Percentiles rank a stretch among this genome's conserved stretches.
Evolutionary conservation across 2,797 vertebrate genomes (phyloP).

Genomic region (Meda fulgida): DNA sequence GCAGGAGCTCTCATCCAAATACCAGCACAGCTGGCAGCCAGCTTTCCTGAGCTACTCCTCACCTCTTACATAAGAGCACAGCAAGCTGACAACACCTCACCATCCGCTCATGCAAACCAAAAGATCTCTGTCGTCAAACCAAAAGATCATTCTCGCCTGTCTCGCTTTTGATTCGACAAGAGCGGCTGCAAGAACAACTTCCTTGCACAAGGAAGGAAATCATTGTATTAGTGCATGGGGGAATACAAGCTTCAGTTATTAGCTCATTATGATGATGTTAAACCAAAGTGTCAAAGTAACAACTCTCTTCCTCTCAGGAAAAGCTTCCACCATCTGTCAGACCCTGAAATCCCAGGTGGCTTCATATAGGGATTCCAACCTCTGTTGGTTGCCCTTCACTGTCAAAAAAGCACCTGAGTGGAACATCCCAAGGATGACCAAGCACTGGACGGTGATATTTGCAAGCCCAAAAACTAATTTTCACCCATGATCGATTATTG

Average conservation of each 20-base stretch:
- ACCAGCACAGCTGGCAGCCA: slow-evolving; percentile 70
- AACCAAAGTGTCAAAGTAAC: slow-evolving; percentile 51
- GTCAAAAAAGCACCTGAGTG: slow-evolving; percentile 72
- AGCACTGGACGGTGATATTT: slow-evolving; percentile 62
- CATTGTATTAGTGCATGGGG: slow-evolving; percentile 11
- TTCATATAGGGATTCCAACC: slow-evolving; percentile 70
- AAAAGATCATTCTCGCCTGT: slow-evolving; percentile 24
- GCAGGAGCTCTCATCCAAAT: slow-evolving; percentile 72
- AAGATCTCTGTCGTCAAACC: slow-evolving; percentile 38
- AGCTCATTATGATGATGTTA: slow-evolving; percentile 65
- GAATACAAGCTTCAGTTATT: slow-evolving; percentile 51
- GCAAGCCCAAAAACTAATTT: slow-evolving; percentile 67
- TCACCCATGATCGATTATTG: slow-evolving; percentile 71
- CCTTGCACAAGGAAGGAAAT: slow-evolving; percentile 25
- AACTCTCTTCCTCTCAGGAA: slow-evolving; percentile 57
- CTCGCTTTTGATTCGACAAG: slow-evolving; percentile 43
- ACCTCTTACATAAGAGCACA: slow-evolving; percentile 72
- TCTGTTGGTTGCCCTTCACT: slow-evolving; percentile 69
- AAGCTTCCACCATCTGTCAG: slow-evolving; percentile 76
- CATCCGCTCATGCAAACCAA: slow-evolving; percentile 51
- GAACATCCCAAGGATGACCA: slow-evolving; percentile 69
- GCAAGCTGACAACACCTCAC: slow-evolving; percentile 64
- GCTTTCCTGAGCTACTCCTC: slow-evolving; percentile 69
- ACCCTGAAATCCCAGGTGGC: slow-evolving; percentile 71
- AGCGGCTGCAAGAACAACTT: slow-evolving; percentile 35